Evolutionary conservation across 2,113 vertebrate genomes (phyloP).

Genomic region (Sander vitreus): DNA sequence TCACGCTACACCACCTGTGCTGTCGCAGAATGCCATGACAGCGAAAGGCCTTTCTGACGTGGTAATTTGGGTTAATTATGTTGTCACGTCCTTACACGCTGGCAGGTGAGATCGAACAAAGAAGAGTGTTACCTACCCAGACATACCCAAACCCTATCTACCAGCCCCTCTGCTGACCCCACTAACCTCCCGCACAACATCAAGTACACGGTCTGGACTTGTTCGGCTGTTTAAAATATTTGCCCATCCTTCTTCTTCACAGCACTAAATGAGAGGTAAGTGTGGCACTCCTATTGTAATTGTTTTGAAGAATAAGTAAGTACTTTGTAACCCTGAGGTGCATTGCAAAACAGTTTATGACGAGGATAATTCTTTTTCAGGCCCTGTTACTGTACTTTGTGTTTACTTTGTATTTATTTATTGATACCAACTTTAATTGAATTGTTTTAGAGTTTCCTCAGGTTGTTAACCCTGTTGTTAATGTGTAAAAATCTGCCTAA

Average conservation of each 20-base stretch:
- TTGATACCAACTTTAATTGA: background rate
- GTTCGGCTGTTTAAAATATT: conserved; percentile 44
- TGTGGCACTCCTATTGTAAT: conserved; percentile 74
- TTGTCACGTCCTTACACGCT: background rate
- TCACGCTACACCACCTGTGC: background rate
- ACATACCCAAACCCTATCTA: background rate
- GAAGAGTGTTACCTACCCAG: background rate
- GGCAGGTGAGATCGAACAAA: background rate
- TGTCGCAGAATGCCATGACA: background rate
- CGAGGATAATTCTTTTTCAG: conserved; percentile 39
- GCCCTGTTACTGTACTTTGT: background rate
- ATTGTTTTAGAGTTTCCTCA: background rate
- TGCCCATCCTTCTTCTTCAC: conserved; percentile 48
- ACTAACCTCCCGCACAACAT: background rate
- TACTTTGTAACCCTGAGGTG: conserved; percentile 24
- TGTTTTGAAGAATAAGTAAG: conserved; percentile 48
- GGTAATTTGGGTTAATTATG: background rate
- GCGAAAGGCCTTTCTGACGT: background rate
- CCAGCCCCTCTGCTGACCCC: background rate
- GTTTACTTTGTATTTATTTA: background rate
- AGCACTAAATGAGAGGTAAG: conserved; percentile 6
- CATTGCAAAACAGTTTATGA: conserved; percentile 8
- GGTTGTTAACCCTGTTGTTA: background rate
- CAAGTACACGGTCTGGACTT: conserved; percentile 9
- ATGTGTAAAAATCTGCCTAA: background rate